These are phyloP conservation scores for Cyphomyrus discorhynchus DNA, from an alignment of 2,113 vertebrate genomes.

Conservation along the genomic window DNA sequence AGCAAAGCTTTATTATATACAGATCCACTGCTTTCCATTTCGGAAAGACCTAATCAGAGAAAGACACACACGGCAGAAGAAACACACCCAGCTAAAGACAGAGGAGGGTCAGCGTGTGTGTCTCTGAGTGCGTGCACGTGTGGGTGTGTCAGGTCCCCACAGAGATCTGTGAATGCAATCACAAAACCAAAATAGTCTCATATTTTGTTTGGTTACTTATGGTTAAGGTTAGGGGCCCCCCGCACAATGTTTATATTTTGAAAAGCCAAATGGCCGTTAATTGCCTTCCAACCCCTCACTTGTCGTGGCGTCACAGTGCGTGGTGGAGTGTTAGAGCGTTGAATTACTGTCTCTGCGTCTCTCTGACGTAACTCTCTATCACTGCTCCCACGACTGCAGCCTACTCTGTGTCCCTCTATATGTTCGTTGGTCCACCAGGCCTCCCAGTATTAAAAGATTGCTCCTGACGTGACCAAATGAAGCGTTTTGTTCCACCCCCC, in stretches of 20 bases:
- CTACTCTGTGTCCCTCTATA: neutral
- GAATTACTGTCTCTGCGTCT: neutral
- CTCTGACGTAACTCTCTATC: neutral
- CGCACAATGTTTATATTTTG: neutral
- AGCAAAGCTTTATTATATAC: slow-evolving; percentile 1
- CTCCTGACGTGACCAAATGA: neutral
- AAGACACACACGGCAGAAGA: neutral
- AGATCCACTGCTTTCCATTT: neutral
- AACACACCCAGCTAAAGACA: slow-evolving; percentile 9
- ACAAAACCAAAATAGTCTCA: too few species aligned
- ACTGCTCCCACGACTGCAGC: neutral
- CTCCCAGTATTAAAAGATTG: neutral
- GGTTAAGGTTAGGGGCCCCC: too few species aligned
- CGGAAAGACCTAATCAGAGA: neutral
- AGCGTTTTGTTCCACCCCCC: neutral
- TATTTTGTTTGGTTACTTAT: too few species aligned
- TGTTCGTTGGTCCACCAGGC: neutral
- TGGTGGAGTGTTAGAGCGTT: too few species aligned
- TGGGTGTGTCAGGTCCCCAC: too few species aligned
- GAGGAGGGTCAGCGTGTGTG: neutral
- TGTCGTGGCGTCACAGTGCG: neutral
- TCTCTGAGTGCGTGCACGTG: neutral
- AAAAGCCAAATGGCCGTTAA: neutral
- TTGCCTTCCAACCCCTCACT: neutral
- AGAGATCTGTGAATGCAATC: too few species aligned